Evolutionary conservation across 2,113 vertebrate genomes (phyloP).

Genomic region (Centrocercus urophasianus): DNA sequence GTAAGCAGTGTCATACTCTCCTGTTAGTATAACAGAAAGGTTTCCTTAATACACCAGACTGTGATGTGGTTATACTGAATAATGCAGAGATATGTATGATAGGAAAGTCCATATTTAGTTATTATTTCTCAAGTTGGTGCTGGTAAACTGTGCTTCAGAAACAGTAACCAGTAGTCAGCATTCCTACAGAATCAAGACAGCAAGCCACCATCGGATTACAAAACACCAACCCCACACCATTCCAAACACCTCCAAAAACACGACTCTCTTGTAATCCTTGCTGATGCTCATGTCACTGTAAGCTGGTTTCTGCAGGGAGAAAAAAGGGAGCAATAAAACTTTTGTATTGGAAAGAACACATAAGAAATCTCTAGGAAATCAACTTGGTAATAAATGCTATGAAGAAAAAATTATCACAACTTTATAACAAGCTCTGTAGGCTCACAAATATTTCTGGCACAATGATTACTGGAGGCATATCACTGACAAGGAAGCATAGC

Average conservation of each 20-base stretch:
- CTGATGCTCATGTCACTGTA: neutral
- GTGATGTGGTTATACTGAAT: conserved; percentile 4
- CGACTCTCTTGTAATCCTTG: neutral
- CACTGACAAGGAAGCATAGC: neutral
- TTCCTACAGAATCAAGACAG: neutral
- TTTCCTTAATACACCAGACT: neutral
- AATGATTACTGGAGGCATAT: neutral
- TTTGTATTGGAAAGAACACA: neutral
- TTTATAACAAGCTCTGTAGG: neutral
- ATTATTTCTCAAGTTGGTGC: neutral
- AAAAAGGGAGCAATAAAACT: neutral
- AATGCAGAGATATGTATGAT: neutral
- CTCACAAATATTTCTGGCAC: neutral
- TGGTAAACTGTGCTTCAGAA: neutral
- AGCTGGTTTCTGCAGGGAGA: neutral
- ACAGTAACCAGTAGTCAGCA: neutral
- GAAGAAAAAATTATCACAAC: neutral
- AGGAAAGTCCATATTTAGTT: neutral
- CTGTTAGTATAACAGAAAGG: neutral
- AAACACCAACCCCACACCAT: neutral
- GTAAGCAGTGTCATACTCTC: neutral
- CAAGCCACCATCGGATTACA: neutral
- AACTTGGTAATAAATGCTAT: neutral
- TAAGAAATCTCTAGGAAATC: neutral
- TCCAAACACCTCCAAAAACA: neutral